Conservation (phyloP, 2,888 invertebrate species). For the Caenorhabditis angaria region DNA sequence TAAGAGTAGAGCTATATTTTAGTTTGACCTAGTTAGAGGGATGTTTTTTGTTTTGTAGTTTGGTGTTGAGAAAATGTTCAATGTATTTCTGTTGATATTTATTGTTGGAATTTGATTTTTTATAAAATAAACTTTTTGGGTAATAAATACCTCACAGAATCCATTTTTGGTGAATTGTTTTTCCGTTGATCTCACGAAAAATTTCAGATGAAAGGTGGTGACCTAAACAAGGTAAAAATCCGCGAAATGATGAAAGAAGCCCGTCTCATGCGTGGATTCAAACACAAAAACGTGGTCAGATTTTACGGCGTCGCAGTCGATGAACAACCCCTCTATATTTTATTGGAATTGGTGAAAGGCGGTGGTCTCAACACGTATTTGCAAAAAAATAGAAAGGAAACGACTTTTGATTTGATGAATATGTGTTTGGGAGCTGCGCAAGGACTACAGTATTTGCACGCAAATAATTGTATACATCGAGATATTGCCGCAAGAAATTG, state of each 20-base stretch:
- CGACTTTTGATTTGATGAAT: conserved; percentile 7
- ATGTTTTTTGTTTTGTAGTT: too few species aligned
- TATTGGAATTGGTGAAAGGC: conserved; percentile 43
- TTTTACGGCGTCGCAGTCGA: conserved; percentile 46
- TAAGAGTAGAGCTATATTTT: too few species aligned
- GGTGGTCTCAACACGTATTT: conserved; percentile 21
- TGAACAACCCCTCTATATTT: conserved; percentile 47
- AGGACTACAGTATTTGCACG: conserved; percentile 32
- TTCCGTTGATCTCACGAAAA: too few species aligned
- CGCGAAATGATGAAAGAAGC: conserved; percentile 53
- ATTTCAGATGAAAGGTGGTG: conserved; percentile 23
- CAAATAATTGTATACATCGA: conserved; percentile 32
- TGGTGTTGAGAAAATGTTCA: too few species aligned
- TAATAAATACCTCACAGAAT: too few species aligned
- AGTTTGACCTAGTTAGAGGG: too few species aligned
- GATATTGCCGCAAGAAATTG: conserved; percentile 39
- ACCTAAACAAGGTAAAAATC: conserved; percentile 38
- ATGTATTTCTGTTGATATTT: too few species aligned
- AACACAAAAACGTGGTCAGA: conserved; percentile 45
- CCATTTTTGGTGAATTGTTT: too few species aligned
- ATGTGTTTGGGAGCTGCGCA: conserved; percentile 21
- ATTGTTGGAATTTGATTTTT: too few species aligned
- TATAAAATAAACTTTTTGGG: too few species aligned
- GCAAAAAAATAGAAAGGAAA: conserved; percentile 6
- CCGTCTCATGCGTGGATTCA: conserved; percentile 38